Base-by-base conservation (phyloP, 2,113 vertebrate genomes). In the Melanotaenia duboulayi region DNA sequence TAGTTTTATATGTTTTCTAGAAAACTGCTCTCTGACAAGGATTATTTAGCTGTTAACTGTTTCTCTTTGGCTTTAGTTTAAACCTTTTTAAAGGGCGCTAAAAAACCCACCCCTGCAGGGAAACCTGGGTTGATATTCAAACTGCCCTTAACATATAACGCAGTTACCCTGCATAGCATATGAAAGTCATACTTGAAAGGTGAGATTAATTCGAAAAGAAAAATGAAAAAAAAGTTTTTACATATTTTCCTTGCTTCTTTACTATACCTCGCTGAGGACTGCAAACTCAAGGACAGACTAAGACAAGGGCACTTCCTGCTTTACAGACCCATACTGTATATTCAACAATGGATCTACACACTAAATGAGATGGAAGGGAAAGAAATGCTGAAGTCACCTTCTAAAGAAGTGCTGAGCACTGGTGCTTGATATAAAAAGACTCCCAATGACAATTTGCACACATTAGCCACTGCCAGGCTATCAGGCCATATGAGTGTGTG, bases 381-480 rank as follows among this genome's bases (percentile, higher is more conserved):
- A 83, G 89, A 89, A 90, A 91, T 89, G 88, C 87, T 89, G 88
- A 89, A 90, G 89, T 90, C 87, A 91, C 84, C 89, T 91, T 86
- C 89, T 68, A 62, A 63, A 93, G 90, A 92, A 93, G 81, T 90
- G 85, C 84, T 92, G 89, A 93, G 92, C 85, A 80, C 76, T 86
- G 85, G 86, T 78, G 83, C 86, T 88, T 88, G 87, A 84, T 91
- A 91, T 88, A 83, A 93, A 93, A 91, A 89, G 91, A 89, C 89
- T 88, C 91, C 90, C 90, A 90, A 91, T 91, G 93, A 94, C 90
- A 91, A 92, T 94, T 93, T 93, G 91, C 92, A 91, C 90, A 90
- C 91, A 93, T 93, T 93, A 92, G 86, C 91, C 87, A 87, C 58
- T 70, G 86, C 83, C 90, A 85, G 85, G 84, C 90, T 90, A 90